Evolutionary conservation across 2,888 invertebrate species (phyloP), one percentile per base, ranked within the genome.

Genomic region (Belgica antarctica): DNA sequence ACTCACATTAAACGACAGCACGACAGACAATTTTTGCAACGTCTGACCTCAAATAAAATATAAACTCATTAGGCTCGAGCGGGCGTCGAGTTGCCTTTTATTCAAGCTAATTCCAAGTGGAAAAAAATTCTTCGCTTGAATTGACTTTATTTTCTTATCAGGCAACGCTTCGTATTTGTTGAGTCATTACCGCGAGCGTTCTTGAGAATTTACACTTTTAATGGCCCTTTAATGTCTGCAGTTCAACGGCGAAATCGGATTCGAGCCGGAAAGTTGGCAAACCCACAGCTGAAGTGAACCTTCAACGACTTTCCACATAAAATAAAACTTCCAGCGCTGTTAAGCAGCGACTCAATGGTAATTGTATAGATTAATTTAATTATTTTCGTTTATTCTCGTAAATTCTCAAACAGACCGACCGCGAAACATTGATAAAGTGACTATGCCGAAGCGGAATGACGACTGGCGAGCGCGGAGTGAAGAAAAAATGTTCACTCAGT

Each of bases 41-140:
- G 17, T 61, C 27, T 61, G 59, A 70, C 70, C 61, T 61, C 57
- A 61, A 62, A 70, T 61, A 34, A 70, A 70, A 27, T 70, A 70
- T 70, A 61, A 61, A 61, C 59, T 57, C 70, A 59, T 59, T 62
- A 41, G 59, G 59, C 69, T 57, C 12, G 31, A n/a, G n/a, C n/a
- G 34, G 7, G 12, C 34, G 34, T 31, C 59, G 28, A 52, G 12
- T 69, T 17, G 69, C 28, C 63, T 28, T 31, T 63, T 31, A 62
- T 62, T 62, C 17, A 22, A 66, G 25, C 46, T 25, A 47, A 62
- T 34, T 34, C 36, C 10, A 4, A 47, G 17, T 31, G 34, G 12
- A 12, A 8, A 52, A 41, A 52, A 52, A 12, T 8, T 7, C 22
- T 22, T 63, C 24, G 22, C 19, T 15, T 63, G 19, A 22, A 63